Evolutionary conservation across 1,140 invertebrate genomes (phyloP).

Genomic region (Tigriopus japonicus): DNA sequence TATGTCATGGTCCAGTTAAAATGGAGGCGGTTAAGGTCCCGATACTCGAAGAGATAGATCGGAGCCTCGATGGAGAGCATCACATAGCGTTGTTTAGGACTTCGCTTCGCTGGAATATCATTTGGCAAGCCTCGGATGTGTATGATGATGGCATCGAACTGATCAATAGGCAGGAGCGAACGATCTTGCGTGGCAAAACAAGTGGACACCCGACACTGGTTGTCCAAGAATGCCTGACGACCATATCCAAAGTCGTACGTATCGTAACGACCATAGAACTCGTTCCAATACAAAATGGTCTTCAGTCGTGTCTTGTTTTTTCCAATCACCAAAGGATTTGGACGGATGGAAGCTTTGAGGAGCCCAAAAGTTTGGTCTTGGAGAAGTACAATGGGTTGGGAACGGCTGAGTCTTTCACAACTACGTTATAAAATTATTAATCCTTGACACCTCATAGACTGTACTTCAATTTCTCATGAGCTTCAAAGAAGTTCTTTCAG

Average conservation of each 20-base stretch:
- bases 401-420: neutral
- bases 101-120: neutral
- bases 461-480: no score
- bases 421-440: neutral
- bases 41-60: constrained; percentile 5
- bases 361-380: neutral
- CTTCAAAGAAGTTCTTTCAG: no score
- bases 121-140: constrained; percentile 10
- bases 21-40: neutral
- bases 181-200: constrained; percentile 10
- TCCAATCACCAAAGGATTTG: neutral
- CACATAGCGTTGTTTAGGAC: neutral
- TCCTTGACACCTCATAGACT: neutral
- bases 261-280: constrained; percentile 12
- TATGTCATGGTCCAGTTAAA: constrained; percentile 44
- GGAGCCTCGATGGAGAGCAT: constrained; percentile 11
- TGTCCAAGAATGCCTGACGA: constrained; percentile 7
- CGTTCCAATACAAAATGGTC: constrained; percentile 13
- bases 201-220: neutral
- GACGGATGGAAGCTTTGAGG: no score
- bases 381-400: neutral
- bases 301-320: neutral
- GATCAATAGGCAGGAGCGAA: neutral
- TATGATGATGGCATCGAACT: constrained; percentile 10
- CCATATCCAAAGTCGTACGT: constrained; percentile 12